Evolutionary conservation across 2,113 vertebrate species (phyloP), one percentile per base, ranked within the genome.

Genomic region (Gymnogyps californianus): DNA sequence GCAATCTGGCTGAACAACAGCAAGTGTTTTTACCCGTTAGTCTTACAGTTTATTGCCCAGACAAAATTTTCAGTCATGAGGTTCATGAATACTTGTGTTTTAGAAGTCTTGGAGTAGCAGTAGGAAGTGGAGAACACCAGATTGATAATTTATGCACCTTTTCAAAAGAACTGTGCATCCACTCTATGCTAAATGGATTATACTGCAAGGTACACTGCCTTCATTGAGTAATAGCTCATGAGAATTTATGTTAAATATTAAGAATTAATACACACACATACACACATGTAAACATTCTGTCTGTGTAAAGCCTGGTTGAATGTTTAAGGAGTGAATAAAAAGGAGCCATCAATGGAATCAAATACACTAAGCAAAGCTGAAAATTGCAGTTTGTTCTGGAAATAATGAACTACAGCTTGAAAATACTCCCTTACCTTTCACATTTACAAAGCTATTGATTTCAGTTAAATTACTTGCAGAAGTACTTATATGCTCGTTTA

Each of bases 51-150:
- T 95, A 83, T 92, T 96, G 52, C 57, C 55, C 31, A 71, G 74
- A 91, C 38, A 93, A 96, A 90, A 92, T 89, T 94, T 89, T 97
- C 85, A 93, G 28, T 94, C 19, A 11, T 79, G 86, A 87, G 34
- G n/a, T 76, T 97, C 85, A 88, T 80, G 65, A 83, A 90, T 93
- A 44, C 55, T 87, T 97, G n/a, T 92, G 76, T 76, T 97, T 96
- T 84, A 92, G 90, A 97, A 88, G 67, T 92, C 94, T 76, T 92
- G 78, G 49, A 58, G 69, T 47, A 64, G 34, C 32, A 65, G 51
- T 64, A 82, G 46, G 54, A 92, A 69, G 72, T 67, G 75, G 55
- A 86, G 32, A 94, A 78, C 55, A 72, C 16, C 62, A 96, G 90
- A 92, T 31, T 83, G 40, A 62, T 83, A 14, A 69, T 93, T 85